These are phyloP conservation scores for Beroe ovata DNA, from an alignment of 37 sponge, comb jelly and placozoan species.

Conservation along the genomic window DNA sequence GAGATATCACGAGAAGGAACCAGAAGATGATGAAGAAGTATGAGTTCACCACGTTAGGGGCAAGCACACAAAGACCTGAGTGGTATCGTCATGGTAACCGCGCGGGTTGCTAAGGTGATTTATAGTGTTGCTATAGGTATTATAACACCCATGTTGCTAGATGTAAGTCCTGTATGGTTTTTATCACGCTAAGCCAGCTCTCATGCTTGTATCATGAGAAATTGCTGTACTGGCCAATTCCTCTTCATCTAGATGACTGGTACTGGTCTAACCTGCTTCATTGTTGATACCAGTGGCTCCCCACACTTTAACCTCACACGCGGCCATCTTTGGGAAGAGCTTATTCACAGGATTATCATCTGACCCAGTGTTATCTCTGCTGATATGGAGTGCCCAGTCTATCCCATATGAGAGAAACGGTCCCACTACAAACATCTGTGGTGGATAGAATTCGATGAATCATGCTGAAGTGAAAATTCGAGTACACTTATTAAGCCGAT, in stretches of 20 bases:
- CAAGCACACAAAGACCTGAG: not conserved
- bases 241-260: too few species aligned
- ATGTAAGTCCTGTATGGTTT: too few species aligned
- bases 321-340: slow-evolving; percentile 15
- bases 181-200: too few species aligned
- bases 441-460: too few species aligned
- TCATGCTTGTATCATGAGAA: too few species aligned
- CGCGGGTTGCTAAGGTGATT: too few species aligned
- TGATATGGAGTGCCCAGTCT: not conserved
- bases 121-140: too few species aligned
- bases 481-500: too few species aligned
- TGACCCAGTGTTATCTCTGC: not conserved
- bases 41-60: slow-evolving; percentile 6
- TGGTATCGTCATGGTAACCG: too few species aligned
- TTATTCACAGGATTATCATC: not conserved
- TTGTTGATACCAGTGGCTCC: not conserved
- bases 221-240: too few species aligned
- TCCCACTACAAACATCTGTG: not conserved
- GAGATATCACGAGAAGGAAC: slow-evolving; percentile 2
- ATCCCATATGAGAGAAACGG: not conserved
- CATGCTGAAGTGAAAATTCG: too few species aligned
- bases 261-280: slow-evolving; percentile 16
- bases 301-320: slow-evolving; percentile 16
- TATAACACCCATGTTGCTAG: too few species aligned
- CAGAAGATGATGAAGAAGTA: slow-evolving; percentile 28